Conservation (phyloP, 1,140 invertebrate genomes). For the Patella vulgata region DNA sequence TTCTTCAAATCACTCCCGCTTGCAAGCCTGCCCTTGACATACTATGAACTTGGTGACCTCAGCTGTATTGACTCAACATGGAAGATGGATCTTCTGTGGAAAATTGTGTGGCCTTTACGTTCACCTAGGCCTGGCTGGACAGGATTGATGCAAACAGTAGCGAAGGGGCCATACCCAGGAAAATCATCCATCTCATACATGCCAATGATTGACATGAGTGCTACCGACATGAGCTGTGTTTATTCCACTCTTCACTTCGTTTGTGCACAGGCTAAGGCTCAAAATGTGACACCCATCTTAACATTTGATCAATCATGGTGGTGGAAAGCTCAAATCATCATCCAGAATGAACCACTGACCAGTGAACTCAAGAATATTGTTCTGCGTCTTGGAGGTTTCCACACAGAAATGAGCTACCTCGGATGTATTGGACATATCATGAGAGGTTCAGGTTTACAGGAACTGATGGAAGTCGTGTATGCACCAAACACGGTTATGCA, state of each 20-base stretch:
- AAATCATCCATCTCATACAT: slow-evolving; percentile 31
- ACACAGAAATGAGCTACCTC: slow-evolving; percentile 34
- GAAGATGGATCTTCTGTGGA: slow-evolving; percentile 23
- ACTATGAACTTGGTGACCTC: not conserved
- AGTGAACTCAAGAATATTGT: slow-evolving; percentile 12
- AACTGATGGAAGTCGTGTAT: slow-evolving; percentile 32
- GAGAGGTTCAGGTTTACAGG: slow-evolving; percentile 27
- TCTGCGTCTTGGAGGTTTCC: slow-evolving; percentile 32
- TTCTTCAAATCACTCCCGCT: slow-evolving; percentile 10
- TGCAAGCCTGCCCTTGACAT: not conserved
- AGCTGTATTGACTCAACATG: not conserved
- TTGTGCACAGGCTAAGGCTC: slow-evolving; percentile 21
- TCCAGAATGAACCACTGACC: not conserved
- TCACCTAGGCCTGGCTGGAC: slow-evolving; percentile 11
- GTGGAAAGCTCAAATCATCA: slow-evolving; percentile 15
- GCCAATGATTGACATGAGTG: slow-evolving; percentile 50
- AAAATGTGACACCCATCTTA: slow-evolving; percentile 21
- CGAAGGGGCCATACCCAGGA: slow-evolving; percentile 25
- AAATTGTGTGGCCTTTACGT: slow-evolving; percentile 17
- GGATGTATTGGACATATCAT: slow-evolving; percentile 33
- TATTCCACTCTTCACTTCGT: slow-evolving; percentile 50
- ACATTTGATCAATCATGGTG: too few relatives aligned
- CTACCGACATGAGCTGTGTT: slow-evolving; percentile 45
- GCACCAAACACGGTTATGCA: slow-evolving; percentile 24
- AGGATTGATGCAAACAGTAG: too few relatives aligned